Evolutionary conservation across 2,113 vertebrate species (phyloP).

Genomic region (Scomber japonicus): DNA sequence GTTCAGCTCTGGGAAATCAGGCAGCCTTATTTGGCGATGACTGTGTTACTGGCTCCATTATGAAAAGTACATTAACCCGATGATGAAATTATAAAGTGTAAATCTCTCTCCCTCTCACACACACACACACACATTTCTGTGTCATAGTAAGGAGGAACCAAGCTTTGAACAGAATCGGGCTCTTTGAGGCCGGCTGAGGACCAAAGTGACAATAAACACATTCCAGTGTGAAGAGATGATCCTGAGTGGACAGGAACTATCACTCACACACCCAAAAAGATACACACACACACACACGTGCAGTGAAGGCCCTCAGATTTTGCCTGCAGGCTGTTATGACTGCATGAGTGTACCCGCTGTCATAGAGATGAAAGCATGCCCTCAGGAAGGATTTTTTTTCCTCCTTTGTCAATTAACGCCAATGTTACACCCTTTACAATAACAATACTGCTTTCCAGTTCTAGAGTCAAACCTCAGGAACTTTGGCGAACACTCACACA

Average conservation of each 20-base stretch:
- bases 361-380: constrained; percentile 84
- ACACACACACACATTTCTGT: neutral
- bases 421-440: constrained; percentile 83
- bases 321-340: constrained; percentile 81
- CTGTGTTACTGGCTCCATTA: constrained; percentile 21
- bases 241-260: constrained; percentile 70
- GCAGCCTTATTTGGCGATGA: constrained; percentile 64
- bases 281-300: constrained; percentile 29
- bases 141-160: too few species aligned
- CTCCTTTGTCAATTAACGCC: constrained; percentile 82
- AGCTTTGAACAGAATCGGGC: too few species aligned
- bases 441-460: constrained; percentile 76
- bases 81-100: constrained; percentile 23
- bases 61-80: constrained; percentile 45
- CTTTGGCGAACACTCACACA: constrained; percentile 32
- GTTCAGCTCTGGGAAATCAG: constrained; percentile 46
- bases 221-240: constrained; percentile 79
- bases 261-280: constrained; percentile 35
- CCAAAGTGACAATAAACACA: constrained; percentile 68
- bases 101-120: neutral
- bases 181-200: constrained; percentile 33
- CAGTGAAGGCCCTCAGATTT: constrained; percentile 52
- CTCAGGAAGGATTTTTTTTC: constrained; percentile 72
- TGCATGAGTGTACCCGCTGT: constrained; percentile 79
- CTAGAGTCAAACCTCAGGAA: constrained; percentile 46